Evolutionary conservation across 2,113 vertebrate genomes (phyloP).

Genomic region (Mirounga angustirostris): DNA sequence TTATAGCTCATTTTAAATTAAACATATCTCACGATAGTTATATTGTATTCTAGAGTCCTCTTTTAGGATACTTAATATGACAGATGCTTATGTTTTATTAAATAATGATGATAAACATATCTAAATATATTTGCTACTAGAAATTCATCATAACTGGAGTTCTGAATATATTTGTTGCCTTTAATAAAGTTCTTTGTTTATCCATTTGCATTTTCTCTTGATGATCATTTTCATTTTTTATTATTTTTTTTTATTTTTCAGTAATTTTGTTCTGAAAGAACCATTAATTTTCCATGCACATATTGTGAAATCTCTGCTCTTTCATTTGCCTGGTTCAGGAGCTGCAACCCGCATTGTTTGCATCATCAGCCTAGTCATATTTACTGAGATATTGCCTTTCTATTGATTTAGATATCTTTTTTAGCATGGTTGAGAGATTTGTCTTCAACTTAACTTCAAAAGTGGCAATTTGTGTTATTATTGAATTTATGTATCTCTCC

Average conservation of each 20-base stretch:
- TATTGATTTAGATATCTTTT: background rate
- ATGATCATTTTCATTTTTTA: background rate
- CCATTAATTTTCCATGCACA: background rate
- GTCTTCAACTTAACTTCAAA: conserved; percentile 10
- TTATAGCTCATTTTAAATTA: background rate
- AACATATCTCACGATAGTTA: background rate
- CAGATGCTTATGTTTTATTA: background rate
- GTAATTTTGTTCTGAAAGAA: background rate
- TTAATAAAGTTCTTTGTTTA: background rate
- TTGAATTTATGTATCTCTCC: background rate
- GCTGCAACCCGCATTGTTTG: background rate
- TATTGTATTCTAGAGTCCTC: background rate
- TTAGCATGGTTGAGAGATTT: background rate
- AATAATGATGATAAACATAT: background rate
- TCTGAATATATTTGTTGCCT: background rate
- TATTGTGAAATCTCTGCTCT: background rate
- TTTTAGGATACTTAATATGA: background rate
- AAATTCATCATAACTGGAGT: background rate
- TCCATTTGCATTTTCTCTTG: background rate
- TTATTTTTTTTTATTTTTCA: background rate
- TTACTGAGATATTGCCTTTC: background rate
- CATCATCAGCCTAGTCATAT: background rate
- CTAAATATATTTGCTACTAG: background rate
- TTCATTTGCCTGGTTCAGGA: background rate
- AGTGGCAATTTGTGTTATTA: background rate